Conservation (phyloP, 2,113 vertebrate genomes). For the Monarcha castaneiventris region DNA sequence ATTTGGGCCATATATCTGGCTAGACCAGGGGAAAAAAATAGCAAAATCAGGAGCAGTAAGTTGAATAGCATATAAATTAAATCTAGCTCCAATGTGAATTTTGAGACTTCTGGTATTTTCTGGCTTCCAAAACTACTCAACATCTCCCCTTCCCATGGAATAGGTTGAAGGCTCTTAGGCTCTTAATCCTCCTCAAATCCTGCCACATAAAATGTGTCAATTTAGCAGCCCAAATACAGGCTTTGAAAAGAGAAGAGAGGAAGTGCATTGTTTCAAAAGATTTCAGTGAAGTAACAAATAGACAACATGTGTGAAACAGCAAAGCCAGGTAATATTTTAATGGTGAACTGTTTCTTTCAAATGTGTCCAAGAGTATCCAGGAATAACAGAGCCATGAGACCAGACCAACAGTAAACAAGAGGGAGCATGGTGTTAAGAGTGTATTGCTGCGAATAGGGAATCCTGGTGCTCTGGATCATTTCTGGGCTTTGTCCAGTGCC, state of each 20-base stretch:
- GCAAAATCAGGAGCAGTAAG: not conserved
- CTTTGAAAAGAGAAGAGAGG: not conserved
- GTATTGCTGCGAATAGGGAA: not conserved
- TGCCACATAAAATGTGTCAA: not conserved
- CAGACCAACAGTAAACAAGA: not conserved
- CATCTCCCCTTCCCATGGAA: not conserved
- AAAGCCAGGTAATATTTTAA: slow-evolving; percentile 2
- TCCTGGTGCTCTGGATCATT: not conserved
- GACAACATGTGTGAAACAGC: not conserved
- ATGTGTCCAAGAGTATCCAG: not conserved
- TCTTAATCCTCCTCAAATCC: not conserved
- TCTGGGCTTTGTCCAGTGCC: not conserved
- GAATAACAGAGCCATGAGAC: not conserved
- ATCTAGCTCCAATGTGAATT: not conserved
- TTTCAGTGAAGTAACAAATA: not conserved
- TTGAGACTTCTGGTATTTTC: not conserved
- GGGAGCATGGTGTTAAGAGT: not conserved
- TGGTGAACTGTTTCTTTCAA: not conserved
- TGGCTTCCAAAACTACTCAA: not conserved
- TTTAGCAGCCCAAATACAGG: not conserved
- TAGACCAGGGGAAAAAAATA: not conserved
- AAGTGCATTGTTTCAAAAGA: not conserved
- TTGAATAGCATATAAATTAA: not conserved
- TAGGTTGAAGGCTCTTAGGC: not conserved
- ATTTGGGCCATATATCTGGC: not conserved